Conservation (phyloP, 2,113 vertebrate genomes). For the Chlamydotis undulata region DNA sequence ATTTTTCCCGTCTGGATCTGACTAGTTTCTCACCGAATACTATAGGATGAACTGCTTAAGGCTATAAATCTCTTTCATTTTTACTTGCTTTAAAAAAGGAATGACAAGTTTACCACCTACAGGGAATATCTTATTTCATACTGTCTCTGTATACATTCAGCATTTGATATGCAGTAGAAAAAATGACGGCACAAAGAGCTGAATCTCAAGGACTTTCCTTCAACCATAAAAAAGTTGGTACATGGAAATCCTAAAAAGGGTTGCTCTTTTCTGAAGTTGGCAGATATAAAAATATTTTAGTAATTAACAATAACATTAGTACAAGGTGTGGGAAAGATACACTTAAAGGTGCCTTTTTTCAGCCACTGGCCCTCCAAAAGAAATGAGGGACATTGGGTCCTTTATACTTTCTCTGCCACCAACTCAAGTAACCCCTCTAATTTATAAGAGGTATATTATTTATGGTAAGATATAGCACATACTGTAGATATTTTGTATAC, state of each 20-base stretch:
- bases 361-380: background rate
- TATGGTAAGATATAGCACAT: background rate
- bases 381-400: background rate
- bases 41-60: background rate
- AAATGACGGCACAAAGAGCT: background rate
- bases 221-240: background rate
- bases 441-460: background rate
- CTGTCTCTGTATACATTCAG: background rate
- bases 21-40: background rate
- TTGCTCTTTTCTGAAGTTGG: background rate
- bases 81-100: background rate
- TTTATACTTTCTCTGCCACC: background rate
- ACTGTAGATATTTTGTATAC: background rate
- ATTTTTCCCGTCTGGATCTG: background rate
- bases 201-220: background rate
- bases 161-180: background rate
- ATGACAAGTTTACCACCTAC: background rate
- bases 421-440: background rate
- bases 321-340: background rate
- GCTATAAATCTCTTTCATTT: background rate
- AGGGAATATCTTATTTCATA: background rate
- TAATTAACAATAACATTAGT: background rate
- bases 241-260: background rate
- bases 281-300: background rate
- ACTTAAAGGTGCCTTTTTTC: background rate